Conservation (phyloP, 92 coral and sea anemone genomes). For the Porites rus region DNA sequence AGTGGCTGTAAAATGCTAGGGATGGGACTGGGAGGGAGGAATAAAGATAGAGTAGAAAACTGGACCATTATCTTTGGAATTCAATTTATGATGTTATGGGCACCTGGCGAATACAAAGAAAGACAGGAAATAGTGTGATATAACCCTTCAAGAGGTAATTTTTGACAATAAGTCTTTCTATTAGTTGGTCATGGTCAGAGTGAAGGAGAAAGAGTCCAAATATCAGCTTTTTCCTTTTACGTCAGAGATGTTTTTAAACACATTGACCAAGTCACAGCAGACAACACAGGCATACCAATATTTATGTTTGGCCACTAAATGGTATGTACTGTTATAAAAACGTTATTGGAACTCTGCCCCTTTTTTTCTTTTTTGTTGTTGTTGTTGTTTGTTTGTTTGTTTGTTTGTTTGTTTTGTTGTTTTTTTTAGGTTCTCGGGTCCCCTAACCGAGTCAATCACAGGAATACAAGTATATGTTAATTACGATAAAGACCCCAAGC, state of each 20-base stretch:
- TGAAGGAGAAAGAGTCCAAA: slow-evolving; percentile 72
- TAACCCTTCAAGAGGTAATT: background rate
- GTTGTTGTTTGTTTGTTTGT: no score
- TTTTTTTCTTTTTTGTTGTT: background rate
- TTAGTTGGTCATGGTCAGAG: slow-evolving; percentile 97
- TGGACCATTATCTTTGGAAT: no score
- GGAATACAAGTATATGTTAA: no score
- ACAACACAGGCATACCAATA: slow-evolving; percentile 73
- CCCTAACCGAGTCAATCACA: no score
- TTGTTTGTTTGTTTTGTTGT: background rate
- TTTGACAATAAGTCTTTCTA: background rate
- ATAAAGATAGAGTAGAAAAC: no score
- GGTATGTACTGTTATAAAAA: slow-evolving; percentile 54
- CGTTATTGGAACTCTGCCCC: background rate
- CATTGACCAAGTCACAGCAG: slow-evolving; percentile 78
- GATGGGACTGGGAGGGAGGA: no score
- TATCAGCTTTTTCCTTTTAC: slow-evolving; percentile 60
- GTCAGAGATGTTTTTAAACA: slow-evolving; percentile 82
- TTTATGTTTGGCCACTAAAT: slow-evolving; percentile 93
- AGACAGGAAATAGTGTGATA: no score
- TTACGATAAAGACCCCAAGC: no score
- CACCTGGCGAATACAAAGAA: no score
- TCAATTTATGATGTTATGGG: no score
- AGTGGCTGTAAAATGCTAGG: no score
- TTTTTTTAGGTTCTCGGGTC: no score